Evolutionary conservation across 2,888 invertebrate genomes (phyloP).

Genomic region (Silvanus unidentatus): DNA sequence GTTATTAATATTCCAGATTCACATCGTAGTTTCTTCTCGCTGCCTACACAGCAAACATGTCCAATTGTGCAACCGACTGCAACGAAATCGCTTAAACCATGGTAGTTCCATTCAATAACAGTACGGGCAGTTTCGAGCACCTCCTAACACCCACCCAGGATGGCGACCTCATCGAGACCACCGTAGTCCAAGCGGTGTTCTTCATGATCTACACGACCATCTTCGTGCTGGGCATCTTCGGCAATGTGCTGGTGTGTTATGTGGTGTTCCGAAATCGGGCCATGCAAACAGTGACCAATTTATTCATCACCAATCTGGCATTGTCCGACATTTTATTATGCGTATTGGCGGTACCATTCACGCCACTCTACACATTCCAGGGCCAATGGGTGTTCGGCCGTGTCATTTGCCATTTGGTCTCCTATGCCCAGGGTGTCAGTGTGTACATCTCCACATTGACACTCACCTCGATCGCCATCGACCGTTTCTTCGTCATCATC

Average conservation of each 20-base stretch:
- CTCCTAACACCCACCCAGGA: too few relatives aligned
- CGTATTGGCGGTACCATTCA: slow-evolving; percentile 91
- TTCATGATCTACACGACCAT: slow-evolving; percentile 75
- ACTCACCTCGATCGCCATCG: slow-evolving; percentile 93
- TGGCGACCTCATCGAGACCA: slow-evolving; percentile 54
- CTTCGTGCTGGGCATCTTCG: slow-evolving; percentile 83
- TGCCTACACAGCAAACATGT: too few relatives aligned
- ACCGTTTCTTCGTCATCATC: slow-evolving; percentile 95
- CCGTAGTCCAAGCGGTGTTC: slow-evolving; percentile 66
- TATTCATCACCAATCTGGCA: slow-evolving; percentile 95
- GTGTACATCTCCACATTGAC: slow-evolving; percentile 97
- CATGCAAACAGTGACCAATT: slow-evolving; percentile 97
- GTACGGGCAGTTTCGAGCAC: not conserved
- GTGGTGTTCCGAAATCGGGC: slow-evolving; percentile 88
- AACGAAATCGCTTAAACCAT: too few relatives aligned
- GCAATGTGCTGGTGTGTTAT: slow-evolving; percentile 87
- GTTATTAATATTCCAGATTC: too few relatives aligned
- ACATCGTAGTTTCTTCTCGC: too few relatives aligned
- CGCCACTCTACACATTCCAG: slow-evolving; percentile 89
- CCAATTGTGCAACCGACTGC: too few relatives aligned
- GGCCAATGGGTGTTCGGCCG: slow-evolving; percentile 91
- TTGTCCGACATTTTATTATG: slow-evolving; percentile 92
- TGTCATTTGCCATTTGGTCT: slow-evolving; percentile 84
- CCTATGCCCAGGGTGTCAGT: slow-evolving; percentile 90
- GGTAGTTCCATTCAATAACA: slow-evolving; percentile 1